Percentiles rank a stretch among this genome's conserved stretches.
Evolutionary conservation across 2,888 invertebrate species (phyloP).

Genomic region (Xestia xanthographa): DNA sequence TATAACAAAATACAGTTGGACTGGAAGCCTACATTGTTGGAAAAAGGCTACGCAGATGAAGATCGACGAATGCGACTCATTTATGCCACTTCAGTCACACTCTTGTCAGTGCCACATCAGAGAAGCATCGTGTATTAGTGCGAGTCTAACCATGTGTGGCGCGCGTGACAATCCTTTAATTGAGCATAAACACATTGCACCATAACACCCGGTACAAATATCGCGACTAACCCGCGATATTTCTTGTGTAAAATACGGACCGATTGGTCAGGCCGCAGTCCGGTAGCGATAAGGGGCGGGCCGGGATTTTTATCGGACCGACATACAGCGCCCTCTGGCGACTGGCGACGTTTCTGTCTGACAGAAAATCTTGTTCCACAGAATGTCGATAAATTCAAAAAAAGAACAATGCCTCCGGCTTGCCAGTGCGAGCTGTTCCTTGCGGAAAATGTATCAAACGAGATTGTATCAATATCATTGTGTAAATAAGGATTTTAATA

Average conservation of each 20-base stretch:
- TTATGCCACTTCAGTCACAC: background rate
- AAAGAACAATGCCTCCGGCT: slow-evolving; percentile 35
- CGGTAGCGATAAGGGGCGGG: slow-evolving; percentile 28
- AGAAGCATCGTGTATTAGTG: background rate
- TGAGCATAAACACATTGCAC: background rate
- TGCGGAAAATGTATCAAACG: slow-evolving; percentile 9
- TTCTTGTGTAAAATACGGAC: slow-evolving; percentile 27
- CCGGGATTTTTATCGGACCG: slow-evolving; percentile 45
- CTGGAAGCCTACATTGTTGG: background rate
- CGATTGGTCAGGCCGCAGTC: background rate
- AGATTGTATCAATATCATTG: background rate
- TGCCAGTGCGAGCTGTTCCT: background rate
- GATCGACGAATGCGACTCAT: background rate
- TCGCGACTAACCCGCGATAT: slow-evolving; percentile 6
- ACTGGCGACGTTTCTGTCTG: slow-evolving; percentile 22
- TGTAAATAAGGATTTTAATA: background rate
- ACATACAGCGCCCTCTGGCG: slow-evolving; percentile 26
- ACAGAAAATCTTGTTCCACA: slow-evolving; percentile 25
- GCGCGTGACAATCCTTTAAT: background rate
- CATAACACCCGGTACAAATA: slow-evolving; percentile 4
- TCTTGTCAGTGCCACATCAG: background rate
- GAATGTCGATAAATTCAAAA: slow-evolving; percentile 41
- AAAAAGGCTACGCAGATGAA: background rate
- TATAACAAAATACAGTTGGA: background rate
- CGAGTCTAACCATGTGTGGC: background rate